phyloP scores from a whole-genome alignment of 2,797 vertebrate genomes.

The Alfaro cultratus region DNA sequence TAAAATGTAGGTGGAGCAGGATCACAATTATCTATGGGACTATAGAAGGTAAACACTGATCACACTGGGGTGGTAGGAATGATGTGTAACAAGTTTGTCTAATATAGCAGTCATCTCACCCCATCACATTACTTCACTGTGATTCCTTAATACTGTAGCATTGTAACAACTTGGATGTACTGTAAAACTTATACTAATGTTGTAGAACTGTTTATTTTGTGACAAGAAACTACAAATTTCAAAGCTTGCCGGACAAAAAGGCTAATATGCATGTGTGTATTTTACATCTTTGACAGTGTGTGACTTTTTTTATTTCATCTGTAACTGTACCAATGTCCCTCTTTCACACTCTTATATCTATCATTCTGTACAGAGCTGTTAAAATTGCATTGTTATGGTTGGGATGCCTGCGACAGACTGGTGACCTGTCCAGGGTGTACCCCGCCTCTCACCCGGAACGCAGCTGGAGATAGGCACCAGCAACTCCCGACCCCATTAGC shows the following conservation, averaged over 20 bases:
- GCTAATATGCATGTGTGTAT: background rate
- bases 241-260: background rate
- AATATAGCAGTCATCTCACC: conserved; percentile 12
- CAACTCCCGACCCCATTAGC: no score
- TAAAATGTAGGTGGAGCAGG: background rate
- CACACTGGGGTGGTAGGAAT: background rate
- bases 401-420: no score
- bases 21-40: background rate
- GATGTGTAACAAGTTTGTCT: conserved; percentile 6
- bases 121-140: conserved; percentile 34
- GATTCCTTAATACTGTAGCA: conserved; percentile 26
- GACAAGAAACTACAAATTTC: conserved; percentile 20
- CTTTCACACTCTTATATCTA: background rate
- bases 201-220: conserved; percentile 35
- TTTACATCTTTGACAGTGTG: background rate
- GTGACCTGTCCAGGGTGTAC: no score
- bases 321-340: conserved; percentile 31
- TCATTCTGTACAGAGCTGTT: background rate
- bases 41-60: background rate
- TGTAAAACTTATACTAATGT: conserved; percentile 19
- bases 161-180: conserved; percentile 31
- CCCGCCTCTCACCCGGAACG: no score
- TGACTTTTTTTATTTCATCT: conserved; percentile 28
- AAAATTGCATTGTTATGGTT: conserved; percentile 3
- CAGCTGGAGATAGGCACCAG: no score